Percentiles rank a stretch among this genome's conserved stretches.
Conservation (phyloP, 2,797 vertebrate species). For the Syngnathus acus region DNA sequence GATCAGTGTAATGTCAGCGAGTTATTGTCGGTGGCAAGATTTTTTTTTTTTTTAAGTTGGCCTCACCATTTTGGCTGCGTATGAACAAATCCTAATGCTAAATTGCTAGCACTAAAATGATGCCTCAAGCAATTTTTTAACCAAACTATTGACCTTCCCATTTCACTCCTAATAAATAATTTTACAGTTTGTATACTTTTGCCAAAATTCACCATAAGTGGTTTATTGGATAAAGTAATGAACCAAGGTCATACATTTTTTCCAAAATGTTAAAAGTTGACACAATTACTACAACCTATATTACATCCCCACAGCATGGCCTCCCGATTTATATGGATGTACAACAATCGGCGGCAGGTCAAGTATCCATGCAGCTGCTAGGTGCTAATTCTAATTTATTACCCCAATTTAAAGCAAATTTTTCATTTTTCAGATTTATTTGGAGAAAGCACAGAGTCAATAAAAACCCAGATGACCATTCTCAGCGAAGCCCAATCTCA, state of each 20-base stretch:
- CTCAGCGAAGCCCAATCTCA: conserved; percentile 17
- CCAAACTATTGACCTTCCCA: too few relatives aligned
- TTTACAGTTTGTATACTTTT: too few relatives aligned
- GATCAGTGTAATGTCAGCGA: not conserved
- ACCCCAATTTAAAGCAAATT: conserved; percentile 24
- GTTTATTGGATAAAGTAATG: not conserved
- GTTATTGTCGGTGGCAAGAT: too few relatives aligned
- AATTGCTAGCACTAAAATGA: too few relatives aligned
- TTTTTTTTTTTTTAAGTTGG: too few relatives aligned
- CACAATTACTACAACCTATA: not conserved
- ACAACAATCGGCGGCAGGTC: not conserved
- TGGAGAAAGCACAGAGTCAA: conserved; percentile 19
- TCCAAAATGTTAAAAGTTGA: not conserved
- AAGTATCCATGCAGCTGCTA: not conserved
- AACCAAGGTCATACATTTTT: not conserved
- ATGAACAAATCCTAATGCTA: too few relatives aligned
- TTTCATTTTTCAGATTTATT: conserved; percentile 25
- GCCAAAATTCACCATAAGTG: not conserved
- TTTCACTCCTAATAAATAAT: too few relatives aligned
- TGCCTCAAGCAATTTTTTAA: too few relatives aligned
- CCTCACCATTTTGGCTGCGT: too few relatives aligned
- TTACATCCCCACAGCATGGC: not conserved
- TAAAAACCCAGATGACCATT: conserved; percentile 25
- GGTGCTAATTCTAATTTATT: conserved; percentile 8
- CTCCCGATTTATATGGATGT: not conserved